Percentiles rank a stretch among this genome's conserved stretches.
Conservation (phyloP, 2,797 vertebrate species). For the Remorina albescens region DNA sequence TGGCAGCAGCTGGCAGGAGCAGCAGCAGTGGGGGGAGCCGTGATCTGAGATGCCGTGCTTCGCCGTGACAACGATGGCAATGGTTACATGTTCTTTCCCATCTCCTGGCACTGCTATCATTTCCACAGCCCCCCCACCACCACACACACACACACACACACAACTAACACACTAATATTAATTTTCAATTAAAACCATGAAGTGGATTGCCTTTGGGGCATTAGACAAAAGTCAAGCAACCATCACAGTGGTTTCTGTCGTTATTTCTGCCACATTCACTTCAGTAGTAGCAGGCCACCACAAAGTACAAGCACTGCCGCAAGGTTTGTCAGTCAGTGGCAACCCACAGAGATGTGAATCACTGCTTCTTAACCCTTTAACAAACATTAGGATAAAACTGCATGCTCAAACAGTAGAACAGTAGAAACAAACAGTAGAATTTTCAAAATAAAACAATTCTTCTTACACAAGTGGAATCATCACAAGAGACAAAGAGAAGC, state of each 20-base stretch:
- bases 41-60: conserved; percentile 42
- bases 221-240: conserved; percentile 90
- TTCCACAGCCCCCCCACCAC: conserved; percentile 88
- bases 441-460: background rate
- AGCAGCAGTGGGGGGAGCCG: conserved; percentile 25
- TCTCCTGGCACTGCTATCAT: conserved; percentile 90
- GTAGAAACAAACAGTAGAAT: background rate
- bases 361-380: conserved; percentile 33
- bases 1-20: conserved; percentile 73
- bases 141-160: conserved; percentile 78
- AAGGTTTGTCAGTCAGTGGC: conserved; percentile 29
- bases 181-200: conserved; percentile 98
- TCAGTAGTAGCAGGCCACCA: conserved; percentile 83
- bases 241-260: conserved; percentile 83
- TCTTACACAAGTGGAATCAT: conserved; percentile 10
- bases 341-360: conserved; percentile 22
- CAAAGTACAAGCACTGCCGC: conserved; percentile 76
- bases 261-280: conserved; percentile 81
- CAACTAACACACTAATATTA: conserved; percentile 85
- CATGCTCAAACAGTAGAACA: background rate
- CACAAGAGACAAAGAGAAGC: conserved; percentile 21
- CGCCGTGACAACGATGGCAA: conserved; percentile 37
- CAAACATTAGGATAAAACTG: background rate
- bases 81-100: conserved; percentile 81
- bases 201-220: conserved; percentile 88